Conservation (phyloP, 2,113 vertebrate species). For the Chrysemys picta region DNA sequence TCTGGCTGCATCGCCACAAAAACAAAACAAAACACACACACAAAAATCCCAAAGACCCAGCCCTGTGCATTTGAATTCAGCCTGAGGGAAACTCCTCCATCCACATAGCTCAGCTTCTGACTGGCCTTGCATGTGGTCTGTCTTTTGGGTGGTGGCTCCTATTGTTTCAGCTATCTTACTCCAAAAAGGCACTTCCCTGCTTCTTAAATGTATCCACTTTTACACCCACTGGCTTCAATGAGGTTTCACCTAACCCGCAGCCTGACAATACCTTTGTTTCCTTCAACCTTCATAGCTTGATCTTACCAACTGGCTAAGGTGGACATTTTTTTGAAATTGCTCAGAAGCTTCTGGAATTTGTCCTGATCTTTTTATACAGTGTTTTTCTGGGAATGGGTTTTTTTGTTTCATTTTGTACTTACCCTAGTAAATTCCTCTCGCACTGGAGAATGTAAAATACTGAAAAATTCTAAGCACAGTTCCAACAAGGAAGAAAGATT, state of each 20-base stretch:
- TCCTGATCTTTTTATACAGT: background rate
- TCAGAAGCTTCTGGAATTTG: background rate
- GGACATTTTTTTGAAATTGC: background rate
- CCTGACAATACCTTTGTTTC: background rate
- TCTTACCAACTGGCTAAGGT: background rate
- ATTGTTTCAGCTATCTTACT: accelerated
- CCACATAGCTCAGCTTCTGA: background rate
- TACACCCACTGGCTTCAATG: background rate
- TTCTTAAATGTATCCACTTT: background rate
- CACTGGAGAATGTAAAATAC: background rate
- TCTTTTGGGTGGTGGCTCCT: background rate
- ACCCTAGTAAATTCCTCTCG: conserved; percentile 22
- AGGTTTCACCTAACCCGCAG: background rate
- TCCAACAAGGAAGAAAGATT: background rate
- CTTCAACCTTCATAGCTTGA: accelerated
- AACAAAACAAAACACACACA: background rate
- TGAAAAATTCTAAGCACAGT: background rate
- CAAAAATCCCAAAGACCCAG: background rate
- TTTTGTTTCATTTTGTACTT: background rate
- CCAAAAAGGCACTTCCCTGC: background rate
- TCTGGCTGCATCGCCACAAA: background rate
- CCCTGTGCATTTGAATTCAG: background rate
- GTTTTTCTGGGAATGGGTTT: background rate
- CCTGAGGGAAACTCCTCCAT: background rate
- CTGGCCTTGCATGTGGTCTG: background rate